Conservation (phyloP, 1,140 invertebrate species). For the Diprion similis region DNA sequence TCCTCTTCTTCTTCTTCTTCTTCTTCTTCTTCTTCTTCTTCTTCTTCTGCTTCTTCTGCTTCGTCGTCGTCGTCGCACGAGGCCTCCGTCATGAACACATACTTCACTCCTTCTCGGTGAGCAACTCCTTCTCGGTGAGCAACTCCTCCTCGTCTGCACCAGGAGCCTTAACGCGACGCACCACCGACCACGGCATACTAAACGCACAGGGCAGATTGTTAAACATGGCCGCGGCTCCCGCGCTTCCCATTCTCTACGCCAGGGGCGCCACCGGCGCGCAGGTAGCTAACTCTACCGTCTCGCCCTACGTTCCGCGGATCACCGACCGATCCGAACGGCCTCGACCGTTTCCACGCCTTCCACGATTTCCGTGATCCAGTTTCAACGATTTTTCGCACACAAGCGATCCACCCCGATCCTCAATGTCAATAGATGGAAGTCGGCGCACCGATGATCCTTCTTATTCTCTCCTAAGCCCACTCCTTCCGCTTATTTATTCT, state of each 20-base stretch:
- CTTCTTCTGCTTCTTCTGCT: background rate
- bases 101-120: conserved; percentile 26
- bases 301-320: background rate
- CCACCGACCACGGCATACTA: conserved; percentile 34
- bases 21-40: too few species aligned
- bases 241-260: conserved; percentile 22
- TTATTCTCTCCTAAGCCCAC: too few species aligned
- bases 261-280: conserved; percentile 31
- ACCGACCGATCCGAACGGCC: background rate
- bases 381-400: too few species aligned
- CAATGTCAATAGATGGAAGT: too few species aligned
- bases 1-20: too few species aligned
- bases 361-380: too few species aligned
- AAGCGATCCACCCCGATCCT: too few species aligned
- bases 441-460: too few species aligned
- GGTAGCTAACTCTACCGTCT: conserved; percentile 1
- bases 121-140: background rate
- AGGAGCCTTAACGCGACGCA: background rate
- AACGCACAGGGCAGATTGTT: conserved; percentile 45
- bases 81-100: conserved; percentile 38
- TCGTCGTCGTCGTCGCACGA: conserved; percentile 30
- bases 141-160: background rate
- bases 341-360: too few species aligned
- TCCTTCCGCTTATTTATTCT: too few species aligned
- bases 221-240: conserved; percentile 43